Conservation (phyloP, 2,797 vertebrate species). For the Rhinophrynus dorsalis region DNA sequence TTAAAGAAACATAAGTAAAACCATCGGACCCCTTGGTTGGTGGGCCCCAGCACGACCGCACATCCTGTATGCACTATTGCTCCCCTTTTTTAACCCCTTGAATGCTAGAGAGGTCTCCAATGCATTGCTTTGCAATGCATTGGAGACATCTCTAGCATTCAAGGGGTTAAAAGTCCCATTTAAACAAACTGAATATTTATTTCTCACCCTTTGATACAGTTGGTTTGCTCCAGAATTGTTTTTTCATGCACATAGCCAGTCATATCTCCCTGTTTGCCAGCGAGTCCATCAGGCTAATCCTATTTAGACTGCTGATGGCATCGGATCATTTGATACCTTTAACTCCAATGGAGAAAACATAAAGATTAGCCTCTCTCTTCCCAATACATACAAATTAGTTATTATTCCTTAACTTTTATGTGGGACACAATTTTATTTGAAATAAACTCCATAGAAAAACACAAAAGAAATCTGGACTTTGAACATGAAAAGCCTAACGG, state of each 20-base stretch:
- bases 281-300: not conserved
- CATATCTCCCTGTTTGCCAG: not conserved
- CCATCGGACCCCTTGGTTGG: no score
- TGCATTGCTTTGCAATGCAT: no score
- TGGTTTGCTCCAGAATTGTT: no score
- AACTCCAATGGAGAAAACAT: constrained; percentile 1
- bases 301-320: not conserved
- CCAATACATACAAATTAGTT: constrained; percentile 28
- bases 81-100: no score
- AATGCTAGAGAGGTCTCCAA: no score
- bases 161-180: no score
- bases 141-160: no score
- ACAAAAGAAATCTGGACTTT: constrained; percentile 52
- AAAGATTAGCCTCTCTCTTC: constrained; percentile 15
- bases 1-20: no score
- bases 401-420: constrained; percentile 39
- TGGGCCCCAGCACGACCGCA: no score
- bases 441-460: constrained; percentile 55
- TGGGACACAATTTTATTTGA: constrained; percentile 49
- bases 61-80: not conserved
- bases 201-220: no score
- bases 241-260: no score
- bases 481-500: constrained; percentile 55
- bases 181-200: no score
- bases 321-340: constrained; percentile 14